Percentiles rank a stretch among this genome's conserved stretches.
phyloP scores from a whole-genome alignment of 1,140 invertebrate species.

The Drosophila pallidifrons region DNA sequence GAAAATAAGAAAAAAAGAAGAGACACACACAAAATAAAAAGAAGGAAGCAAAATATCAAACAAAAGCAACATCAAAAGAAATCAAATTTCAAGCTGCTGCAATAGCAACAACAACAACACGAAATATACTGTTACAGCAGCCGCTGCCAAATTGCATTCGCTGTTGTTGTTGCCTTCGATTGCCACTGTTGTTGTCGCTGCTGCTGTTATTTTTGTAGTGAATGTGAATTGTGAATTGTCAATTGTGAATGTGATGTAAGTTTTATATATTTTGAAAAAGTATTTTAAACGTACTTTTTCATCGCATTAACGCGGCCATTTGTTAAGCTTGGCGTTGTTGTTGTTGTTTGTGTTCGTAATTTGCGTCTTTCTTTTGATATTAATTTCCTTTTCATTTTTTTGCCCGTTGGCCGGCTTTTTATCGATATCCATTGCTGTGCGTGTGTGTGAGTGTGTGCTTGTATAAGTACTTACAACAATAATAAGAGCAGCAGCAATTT shows the following conservation, averaged over 20 bases:
- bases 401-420: slow-evolving; percentile 39
- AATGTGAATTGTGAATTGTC: slow-evolving; percentile 20
- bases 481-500: neutral
- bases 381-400: slow-evolving; percentile 3
- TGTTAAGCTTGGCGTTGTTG: slow-evolving; percentile 2
- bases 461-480: neutral
- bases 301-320: neutral
- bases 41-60: slow-evolving; percentile 47
- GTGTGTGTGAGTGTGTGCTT: neutral
- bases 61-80: slow-evolving; percentile 56
- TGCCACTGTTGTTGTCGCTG: slow-evolving; percentile 9
- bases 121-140: slow-evolving; percentile 23
- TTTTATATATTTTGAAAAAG: slow-evolving; percentile 40
- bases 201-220: slow-evolving; percentile 19
- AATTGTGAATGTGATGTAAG: slow-evolving; percentile 52
- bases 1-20: neutral
- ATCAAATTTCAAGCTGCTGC: slow-evolving; percentile 50
- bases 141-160: slow-evolving; percentile 46
- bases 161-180: slow-evolving; percentile 5
- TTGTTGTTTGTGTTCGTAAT: slow-evolving; percentile 24
- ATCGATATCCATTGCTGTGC: neutral
- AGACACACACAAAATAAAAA: slow-evolving; percentile 20
- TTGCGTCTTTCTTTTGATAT: slow-evolving; percentile 25
- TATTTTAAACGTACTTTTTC: slow-evolving; percentile 27
- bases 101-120: slow-evolving; percentile 26